Base-by-base conservation (phyloP, 2,888 invertebrate species). In the Limnephilus auricula region DNA sequence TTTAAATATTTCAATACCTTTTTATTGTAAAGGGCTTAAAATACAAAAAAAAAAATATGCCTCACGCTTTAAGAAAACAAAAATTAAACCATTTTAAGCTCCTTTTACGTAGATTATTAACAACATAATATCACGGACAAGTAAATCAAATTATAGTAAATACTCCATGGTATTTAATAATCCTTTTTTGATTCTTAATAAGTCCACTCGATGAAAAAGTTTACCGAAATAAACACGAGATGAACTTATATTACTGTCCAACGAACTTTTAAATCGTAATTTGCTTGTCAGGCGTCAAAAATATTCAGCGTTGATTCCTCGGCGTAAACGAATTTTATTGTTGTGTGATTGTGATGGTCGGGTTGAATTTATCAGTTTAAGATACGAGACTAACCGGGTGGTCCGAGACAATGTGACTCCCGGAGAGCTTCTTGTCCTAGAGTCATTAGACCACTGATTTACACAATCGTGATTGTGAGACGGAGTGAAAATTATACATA, bases 381-480 rank as follows among this genome's bases (percentile, higher is more conserved):
- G 85, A 45, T 45, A 85, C 85, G 85, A 37, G 40, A 30, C 37
- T 34, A n/a, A 85, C 85, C 85, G 30, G 85, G 85, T 85, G 85
- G 85, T 85, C 85, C 45, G 45, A 85, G n/a, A 82, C 34, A 85
- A 40, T 85, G 25, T 85, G 40, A 85, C 85, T 45, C 85, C 85
- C 85, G 85, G 2, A 40, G 85, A 30, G 85, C 85, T 85, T 85
- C 85, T 85, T 85, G 85, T 40, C 40, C 40, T 85, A 40, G 25
- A 25, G 37, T 85, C 85, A 40, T 85, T 85, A 85, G 85, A 85
- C 85, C 13, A 37, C 40, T 37, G 84, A 40, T 18, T 40, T 40
- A 84, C 25, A 65, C 65, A 65, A 65, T 65, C 65, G 65, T 65
- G 65, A 65, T 25, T 65, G 65, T 65, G 25, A 25, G 65, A 25